A percentile compares a stretch with the other conserved stretches of the same genome.
Evolutionary conservation across 2,888 invertebrate genomes (phyloP).

Genomic region (Drosophila tanythrix): DNA sequence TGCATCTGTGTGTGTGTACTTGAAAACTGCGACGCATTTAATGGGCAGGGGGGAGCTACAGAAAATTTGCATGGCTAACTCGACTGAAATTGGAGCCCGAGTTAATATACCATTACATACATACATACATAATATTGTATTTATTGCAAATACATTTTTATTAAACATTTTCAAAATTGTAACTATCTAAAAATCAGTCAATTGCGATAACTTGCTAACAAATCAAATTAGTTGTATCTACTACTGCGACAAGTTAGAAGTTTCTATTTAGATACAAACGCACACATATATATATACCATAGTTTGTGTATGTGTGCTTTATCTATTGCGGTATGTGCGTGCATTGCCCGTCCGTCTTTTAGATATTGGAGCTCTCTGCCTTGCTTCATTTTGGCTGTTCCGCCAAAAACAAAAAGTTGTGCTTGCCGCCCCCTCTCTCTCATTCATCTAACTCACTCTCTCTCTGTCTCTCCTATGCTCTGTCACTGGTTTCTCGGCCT

Average conservation of each 20-base stretch:
- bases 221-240: constrained; percentile 69
- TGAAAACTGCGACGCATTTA: constrained; percentile 54
- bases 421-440: constrained; percentile 49
- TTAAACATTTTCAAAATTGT: constrained; percentile 6
- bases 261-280: constrained; percentile 9
- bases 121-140: background rate
- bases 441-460: constrained; percentile 25
- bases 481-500: constrained; percentile 41
- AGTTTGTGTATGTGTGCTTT: constrained; percentile 17
- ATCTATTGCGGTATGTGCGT: constrained; percentile 59
- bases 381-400: constrained; percentile 60
- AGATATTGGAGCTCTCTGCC: constrained; percentile 64
- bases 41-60: constrained; percentile 4
- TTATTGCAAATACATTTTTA: constrained; percentile 5
- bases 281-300: background rate
- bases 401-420: constrained; percentile 65
- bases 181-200: constrained; percentile 30
- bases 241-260: background rate
- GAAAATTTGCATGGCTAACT: constrained; percentile 45
- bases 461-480: constrained; percentile 23
- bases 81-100: constrained; percentile 38
- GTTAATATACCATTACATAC: constrained; percentile 5
- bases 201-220: constrained; percentile 49
- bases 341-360: constrained; percentile 69
- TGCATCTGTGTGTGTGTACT: constrained; percentile 12